Percentiles rank a stretch among this genome's conserved stretches.
Conservation (phyloP, 2,888 invertebrate species). For the Ctenicera cuprea region DNA sequence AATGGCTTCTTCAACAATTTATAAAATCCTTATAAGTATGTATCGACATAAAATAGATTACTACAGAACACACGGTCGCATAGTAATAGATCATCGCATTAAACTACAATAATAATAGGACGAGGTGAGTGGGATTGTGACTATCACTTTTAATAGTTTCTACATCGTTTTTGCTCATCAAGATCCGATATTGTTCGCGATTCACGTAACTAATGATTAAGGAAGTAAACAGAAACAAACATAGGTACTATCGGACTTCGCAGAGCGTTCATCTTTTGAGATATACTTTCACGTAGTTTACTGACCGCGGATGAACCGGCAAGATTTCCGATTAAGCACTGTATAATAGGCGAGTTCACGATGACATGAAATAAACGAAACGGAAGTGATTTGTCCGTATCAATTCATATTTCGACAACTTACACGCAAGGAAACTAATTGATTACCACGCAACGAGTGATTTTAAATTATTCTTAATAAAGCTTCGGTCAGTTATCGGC, state of each 20-base stretch:
- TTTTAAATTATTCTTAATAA: no score
- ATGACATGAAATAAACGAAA: background rate
- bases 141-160: conserved; percentile 10
- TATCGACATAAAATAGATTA: no score
- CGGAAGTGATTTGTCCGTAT: background rate
- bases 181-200: conserved; percentile 30
- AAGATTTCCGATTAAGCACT: conserved; percentile 14
- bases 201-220: conserved; percentile 19
- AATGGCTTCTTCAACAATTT: no score
- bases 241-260: conserved; percentile 4
- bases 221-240: conserved; percentile 17
- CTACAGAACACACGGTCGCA: background rate
- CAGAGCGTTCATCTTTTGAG: background rate
- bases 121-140: conserved; percentile 1
- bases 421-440: background rate
- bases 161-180: conserved; percentile 19
- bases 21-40: no score
- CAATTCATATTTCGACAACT: background rate
- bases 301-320: conserved; percentile 37
- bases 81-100: background rate
- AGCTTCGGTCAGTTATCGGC: no score
- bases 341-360: background rate
- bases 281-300: conserved; percentile 38
- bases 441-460: background rate
- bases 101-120: background rate